Conservation (phyloP, 2,113 vertebrate species). For the Ctenomys sociabilis region DNA sequence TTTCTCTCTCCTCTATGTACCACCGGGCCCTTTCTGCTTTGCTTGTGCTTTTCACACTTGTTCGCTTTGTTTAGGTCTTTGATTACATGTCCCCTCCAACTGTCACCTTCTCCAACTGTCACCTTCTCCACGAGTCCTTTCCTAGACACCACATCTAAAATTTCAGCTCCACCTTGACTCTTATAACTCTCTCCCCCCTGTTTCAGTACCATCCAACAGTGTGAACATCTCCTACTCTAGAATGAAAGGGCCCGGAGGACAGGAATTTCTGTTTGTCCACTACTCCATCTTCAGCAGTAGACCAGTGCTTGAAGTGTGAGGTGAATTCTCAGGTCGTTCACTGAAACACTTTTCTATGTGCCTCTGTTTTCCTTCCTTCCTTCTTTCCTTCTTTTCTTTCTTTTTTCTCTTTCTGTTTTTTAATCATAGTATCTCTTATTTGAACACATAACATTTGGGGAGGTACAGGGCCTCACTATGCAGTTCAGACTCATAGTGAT, state of each 20-base stretch:
- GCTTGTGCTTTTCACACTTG: background rate
- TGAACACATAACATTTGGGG: background rate
- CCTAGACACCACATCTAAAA: background rate
- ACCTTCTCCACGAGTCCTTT: background rate
- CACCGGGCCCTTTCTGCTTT: background rate
- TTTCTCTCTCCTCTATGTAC: no score
- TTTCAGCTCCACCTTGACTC: background rate
- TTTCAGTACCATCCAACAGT: background rate
- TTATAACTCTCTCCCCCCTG: background rate
- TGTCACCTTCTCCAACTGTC: background rate
- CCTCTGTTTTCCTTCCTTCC: background rate
- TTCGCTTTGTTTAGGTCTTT: background rate
- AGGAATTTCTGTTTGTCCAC: background rate
- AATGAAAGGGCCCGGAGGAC: background rate
- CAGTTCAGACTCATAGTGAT: no score
- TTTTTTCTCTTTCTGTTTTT: background rate
- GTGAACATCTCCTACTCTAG: background rate
- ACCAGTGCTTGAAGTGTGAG: rapidly evolving
- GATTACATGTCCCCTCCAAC: background rate
- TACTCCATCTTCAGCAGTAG: background rate
- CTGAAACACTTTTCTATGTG: background rate
- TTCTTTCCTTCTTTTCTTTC: no score
- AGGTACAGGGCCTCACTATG: no score
- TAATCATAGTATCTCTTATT: background rate
- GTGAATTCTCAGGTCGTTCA: background rate